A percentile compares a stretch with the other conserved stretches of the same genome.
These are phyloP conservation scores for Tangara arthus DNA, from an alignment of 2,797 vertebrate species.

Conservation along the genomic window DNA sequence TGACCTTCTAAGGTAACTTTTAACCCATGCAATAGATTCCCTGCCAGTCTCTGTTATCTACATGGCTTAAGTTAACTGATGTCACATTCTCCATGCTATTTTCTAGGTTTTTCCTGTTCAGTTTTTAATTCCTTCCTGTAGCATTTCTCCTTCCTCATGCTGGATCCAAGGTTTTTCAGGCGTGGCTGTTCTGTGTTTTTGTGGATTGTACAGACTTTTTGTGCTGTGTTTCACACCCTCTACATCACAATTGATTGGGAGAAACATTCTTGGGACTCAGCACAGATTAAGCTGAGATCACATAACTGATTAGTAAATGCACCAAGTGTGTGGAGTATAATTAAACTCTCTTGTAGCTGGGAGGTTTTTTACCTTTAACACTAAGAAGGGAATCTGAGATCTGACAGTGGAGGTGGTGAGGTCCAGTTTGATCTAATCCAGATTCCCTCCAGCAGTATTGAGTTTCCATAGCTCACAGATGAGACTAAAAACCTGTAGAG, in stretches of 20 bases:
- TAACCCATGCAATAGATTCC: neutral
- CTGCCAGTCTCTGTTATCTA: neutral
- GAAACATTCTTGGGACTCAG: neutral
- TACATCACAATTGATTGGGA: neutral
- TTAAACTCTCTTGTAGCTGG: neutral
- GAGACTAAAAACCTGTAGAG: neutral
- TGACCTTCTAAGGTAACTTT: neutral
- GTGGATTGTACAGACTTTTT: neutral
- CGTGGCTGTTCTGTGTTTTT: neutral
- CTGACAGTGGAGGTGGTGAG: neutral
- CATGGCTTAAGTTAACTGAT: neutral
- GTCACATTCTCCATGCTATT: neutral
- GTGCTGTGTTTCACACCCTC: neutral
- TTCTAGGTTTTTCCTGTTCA: neutral
- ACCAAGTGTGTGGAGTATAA: neutral
- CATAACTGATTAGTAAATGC: neutral
- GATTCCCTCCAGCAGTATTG: neutral
- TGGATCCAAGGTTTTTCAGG: neutral
- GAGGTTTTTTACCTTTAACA: neutral
- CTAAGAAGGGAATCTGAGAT: neutral
- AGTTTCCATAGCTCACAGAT: neutral
- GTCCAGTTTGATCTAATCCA: neutral
- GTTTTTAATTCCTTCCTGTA: neutral
- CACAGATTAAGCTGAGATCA: neutral
- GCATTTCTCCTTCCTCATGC: neutral